Evolutionary conservation across 2,888 invertebrate genomes (phyloP).

Genomic region (Metacarcinus magister): DNA sequence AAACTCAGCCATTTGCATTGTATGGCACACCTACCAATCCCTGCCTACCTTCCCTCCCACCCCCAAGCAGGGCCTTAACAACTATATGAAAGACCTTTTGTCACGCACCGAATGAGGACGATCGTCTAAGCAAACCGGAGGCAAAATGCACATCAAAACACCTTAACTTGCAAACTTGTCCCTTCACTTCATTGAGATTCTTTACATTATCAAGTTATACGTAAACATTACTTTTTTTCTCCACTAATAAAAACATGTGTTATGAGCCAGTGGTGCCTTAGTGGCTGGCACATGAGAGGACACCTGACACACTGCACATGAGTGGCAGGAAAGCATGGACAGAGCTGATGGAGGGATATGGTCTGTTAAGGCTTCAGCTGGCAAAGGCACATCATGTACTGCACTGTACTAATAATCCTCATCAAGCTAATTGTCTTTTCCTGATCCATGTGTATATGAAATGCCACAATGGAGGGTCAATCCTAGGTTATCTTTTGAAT

Average conservation of each 20-base stretch:
- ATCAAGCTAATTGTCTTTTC: background rate
- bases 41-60: background rate
- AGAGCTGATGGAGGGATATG: background rate
- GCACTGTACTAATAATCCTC: background rate
- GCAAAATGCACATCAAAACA: background rate
- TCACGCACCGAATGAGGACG: constrained; percentile 9
- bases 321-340: background rate
- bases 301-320: background rate
- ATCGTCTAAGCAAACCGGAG: background rate
- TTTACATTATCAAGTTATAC: background rate
- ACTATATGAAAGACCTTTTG: constrained; percentile 35
- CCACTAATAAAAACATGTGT: background rate
- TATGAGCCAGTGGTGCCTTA: too few relatives aligned
- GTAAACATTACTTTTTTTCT: background rate
- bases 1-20: constrained; percentile 29
- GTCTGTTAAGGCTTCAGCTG: background rate
- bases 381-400: constrained; percentile 10
- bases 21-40: constrained; percentile 39
- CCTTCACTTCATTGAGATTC: background rate
- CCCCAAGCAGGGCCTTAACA: constrained; percentile 43
- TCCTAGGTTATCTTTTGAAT: too few relatives aligned
- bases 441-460: background rate
- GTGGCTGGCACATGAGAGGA: background rate
- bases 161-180: background rate
- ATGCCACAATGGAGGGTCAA: background rate